phyloP scores from a whole-genome alignment of 2,797 vertebrate genomes.

The Jordanella pulchra region DNA sequence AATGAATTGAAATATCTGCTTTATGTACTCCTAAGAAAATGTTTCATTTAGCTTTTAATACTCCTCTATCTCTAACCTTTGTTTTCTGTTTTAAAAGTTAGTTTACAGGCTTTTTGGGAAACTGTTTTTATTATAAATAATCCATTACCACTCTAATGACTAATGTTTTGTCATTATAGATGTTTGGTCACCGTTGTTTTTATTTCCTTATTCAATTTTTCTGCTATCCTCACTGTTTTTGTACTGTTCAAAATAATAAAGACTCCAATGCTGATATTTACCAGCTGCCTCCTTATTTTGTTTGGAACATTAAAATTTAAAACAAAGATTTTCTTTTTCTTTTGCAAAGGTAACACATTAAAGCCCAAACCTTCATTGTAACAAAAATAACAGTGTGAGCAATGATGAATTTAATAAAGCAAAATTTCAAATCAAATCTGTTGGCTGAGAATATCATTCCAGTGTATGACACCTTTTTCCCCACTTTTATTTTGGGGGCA shows the following conservation, averaged over 20 bases:
- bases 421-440: neutral
- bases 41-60: neutral
- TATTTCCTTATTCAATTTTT: neutral
- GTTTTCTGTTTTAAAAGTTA: neutral
- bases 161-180: neutral
- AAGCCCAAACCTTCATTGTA: neutral
- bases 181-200: neutral
- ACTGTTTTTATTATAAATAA: neutral
- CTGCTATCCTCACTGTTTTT: constrained; percentile 2
- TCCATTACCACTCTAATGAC: neutral
- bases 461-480: too few species aligned
- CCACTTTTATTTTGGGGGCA: too few species aligned
- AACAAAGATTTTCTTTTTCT: neutral
- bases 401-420: neutral
- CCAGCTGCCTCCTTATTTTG: neutral
- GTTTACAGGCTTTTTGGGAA: neutral
- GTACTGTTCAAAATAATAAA: constrained; percentile 11
- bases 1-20: neutral
- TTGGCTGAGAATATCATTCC: neutral
- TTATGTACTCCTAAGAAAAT: neutral
- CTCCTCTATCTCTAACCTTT: neutral
- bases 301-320: neutral
- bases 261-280: neutral
- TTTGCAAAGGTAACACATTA: neutral
- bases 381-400: neutral